Evolutionary conservation across 2,113 vertebrate genomes (phyloP).

Genomic region (Petromus typicus): DNA sequence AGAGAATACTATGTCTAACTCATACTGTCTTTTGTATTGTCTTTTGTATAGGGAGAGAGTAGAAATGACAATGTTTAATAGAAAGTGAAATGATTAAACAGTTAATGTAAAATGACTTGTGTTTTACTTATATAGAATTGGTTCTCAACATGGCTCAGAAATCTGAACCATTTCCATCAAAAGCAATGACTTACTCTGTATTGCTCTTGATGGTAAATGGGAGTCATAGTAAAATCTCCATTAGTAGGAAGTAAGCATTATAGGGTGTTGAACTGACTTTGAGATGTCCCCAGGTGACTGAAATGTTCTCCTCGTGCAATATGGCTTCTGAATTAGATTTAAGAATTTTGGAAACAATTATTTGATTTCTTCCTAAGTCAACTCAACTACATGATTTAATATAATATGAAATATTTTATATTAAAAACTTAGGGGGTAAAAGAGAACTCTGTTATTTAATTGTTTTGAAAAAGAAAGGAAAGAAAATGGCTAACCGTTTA

Average conservation of each 20-base stretch:
- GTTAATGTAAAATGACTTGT: neutral
- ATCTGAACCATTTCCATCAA: neutral
- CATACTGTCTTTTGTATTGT: neutral
- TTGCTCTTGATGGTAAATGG: neutral
- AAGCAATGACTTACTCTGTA: neutral
- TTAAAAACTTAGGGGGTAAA: neutral
- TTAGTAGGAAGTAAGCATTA: neutral
- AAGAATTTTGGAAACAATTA: neutral
- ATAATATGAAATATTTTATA: neutral
- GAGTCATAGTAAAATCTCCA: neutral
- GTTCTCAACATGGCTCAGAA: neutral
- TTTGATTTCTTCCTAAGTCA: constrained; percentile 1
- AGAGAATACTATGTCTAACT: neutral
- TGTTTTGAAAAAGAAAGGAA: neutral
- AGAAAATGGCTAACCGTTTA: neutral
- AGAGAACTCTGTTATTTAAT: neutral
- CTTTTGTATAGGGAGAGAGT: neutral
- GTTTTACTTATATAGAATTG: neutral
- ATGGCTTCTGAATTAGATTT: neutral
- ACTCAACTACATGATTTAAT: neutral
- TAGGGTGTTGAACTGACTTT: neutral
- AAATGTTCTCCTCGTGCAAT: neutral
- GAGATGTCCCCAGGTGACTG: neutral
- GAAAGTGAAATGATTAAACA: neutral
- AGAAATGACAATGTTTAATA: neutral